Conservation (phyloP, 2,888 invertebrate species). For the Mythimna lalbum region DNA sequence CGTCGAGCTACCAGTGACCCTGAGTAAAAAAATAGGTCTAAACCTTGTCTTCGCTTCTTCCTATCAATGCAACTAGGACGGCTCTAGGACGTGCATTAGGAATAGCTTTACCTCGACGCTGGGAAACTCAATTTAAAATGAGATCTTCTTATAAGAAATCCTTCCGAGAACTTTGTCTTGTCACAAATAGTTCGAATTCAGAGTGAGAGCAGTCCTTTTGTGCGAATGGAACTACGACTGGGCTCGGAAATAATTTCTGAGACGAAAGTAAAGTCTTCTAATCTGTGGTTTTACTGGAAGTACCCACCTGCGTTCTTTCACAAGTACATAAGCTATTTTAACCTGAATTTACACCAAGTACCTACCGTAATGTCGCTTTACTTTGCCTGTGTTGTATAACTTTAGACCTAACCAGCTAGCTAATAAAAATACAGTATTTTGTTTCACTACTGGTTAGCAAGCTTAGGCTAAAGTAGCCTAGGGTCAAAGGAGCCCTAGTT, state of each 20-base stretch:
- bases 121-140: constrained; percentile 34
- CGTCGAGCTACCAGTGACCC: too few species aligned
- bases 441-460: too few species aligned
- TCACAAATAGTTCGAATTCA: constrained; percentile 21
- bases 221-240: constrained; percentile 23
- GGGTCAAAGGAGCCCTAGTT: neutral
- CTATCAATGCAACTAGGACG: neutral
- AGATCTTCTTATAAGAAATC: constrained; percentile 24
- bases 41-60: neutral
- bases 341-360: neutral
- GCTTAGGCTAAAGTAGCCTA: too few species aligned
- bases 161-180: constrained; percentile 14
- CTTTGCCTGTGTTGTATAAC: too few species aligned
- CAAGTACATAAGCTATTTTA: neutral
- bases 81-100: constrained; percentile 11
- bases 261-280: neutral
- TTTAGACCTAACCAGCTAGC: too few species aligned
- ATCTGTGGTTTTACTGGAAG: constrained; percentile 4
- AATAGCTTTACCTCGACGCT: neutral
- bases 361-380: too few species aligned
- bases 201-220: constrained; percentile 8
- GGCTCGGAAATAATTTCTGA: constrained; percentile 10
- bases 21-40: neutral
- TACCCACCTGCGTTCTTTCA: neutral
- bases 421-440: too few species aligned